These are phyloP conservation scores for Cephalopterus ornatus DNA, from an alignment of 2,113 vertebrate genomes.

Conservation along the genomic window DNA sequence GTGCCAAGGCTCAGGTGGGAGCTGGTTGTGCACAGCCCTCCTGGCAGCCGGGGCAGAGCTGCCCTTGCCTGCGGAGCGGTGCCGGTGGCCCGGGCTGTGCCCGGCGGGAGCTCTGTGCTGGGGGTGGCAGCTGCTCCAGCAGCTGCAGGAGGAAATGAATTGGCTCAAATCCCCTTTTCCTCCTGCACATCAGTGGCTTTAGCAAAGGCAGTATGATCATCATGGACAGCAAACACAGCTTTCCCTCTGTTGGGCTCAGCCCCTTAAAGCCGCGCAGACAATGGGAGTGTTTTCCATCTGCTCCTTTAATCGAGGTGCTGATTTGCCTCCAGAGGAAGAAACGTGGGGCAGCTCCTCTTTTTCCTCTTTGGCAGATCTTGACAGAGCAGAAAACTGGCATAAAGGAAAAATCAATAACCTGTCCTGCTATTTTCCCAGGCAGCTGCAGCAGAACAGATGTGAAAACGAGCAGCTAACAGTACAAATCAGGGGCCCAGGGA, in stretches of 20 bases:
- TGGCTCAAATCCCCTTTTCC: not conserved
- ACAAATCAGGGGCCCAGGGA: not conserved
- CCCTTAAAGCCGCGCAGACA: not conserved
- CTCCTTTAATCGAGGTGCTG: not conserved
- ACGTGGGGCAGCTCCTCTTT: not conserved
- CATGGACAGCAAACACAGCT: not conserved
- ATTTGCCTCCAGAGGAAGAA: conserved; percentile 26
- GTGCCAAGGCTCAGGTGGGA: not conserved
- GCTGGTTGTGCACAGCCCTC: not conserved
- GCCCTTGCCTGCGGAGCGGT: not conserved
- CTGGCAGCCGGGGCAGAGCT: not conserved
- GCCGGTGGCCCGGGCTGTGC: not conserved
- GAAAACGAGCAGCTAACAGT: not conserved
- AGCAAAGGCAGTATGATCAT: not conserved
- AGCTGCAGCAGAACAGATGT: not conserved
- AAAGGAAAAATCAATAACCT: conserved; percentile 12
- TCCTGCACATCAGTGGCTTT: not conserved
- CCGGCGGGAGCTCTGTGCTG: not conserved
- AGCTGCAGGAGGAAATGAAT: conserved; percentile 2
- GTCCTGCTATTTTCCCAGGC: not conserved
- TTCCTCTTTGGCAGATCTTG: not conserved
- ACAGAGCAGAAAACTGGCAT: not conserved
- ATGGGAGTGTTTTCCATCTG: not conserved
- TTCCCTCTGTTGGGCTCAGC: not conserved
- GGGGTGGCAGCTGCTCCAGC: not conserved